These are phyloP conservation scores for Bombycilla garrulus DNA, from an alignment of 2,113 vertebrate genomes.

Conservation along the genomic window DNA sequence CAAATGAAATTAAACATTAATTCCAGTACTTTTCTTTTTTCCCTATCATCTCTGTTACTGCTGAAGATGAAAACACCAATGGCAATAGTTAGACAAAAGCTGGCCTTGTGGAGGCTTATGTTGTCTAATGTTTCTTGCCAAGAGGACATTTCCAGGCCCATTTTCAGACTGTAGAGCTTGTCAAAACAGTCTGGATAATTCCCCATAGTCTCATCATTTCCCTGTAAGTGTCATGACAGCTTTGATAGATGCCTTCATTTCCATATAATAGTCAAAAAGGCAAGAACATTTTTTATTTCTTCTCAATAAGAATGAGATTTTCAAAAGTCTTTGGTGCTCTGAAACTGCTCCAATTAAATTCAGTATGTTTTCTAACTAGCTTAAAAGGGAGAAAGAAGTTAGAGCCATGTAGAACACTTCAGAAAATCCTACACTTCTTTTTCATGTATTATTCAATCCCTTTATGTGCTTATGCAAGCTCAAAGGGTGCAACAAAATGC, in stretches of 20 bases:
- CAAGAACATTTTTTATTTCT: not conserved
- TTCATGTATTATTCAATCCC: not conserved
- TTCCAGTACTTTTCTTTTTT: not conserved
- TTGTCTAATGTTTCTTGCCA: conserved; percentile 22
- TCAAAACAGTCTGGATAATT: conserved; percentile 45
- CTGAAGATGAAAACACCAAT: not conserved
- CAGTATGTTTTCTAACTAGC: conserved; percentile 27
- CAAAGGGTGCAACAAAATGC: conserved; percentile 4
- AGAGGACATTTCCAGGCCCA: conserved; percentile 9
- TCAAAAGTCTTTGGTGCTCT: not conserved
- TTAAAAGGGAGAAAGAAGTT: conserved; percentile 34
- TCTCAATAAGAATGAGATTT: not conserved
- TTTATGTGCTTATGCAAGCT: not conserved
- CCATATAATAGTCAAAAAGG: not conserved
- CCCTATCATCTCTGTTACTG: not conserved
- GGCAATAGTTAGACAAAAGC: not conserved
- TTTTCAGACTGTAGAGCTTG: conserved; percentile 23
- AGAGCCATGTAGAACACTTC: not conserved
- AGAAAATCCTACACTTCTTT: not conserved
- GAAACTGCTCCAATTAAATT: conserved; percentile 4
- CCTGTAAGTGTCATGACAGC: conserved; percentile 10
- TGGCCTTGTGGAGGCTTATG: not conserved
- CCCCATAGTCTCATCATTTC: conserved; percentile 28
- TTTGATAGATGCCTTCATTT: conserved; percentile 35
- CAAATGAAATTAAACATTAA: not conserved